phyloP scores from a whole-genome alignment of 92 coral and sea anemone species.

The Chrysogorgia sp. region DNA sequence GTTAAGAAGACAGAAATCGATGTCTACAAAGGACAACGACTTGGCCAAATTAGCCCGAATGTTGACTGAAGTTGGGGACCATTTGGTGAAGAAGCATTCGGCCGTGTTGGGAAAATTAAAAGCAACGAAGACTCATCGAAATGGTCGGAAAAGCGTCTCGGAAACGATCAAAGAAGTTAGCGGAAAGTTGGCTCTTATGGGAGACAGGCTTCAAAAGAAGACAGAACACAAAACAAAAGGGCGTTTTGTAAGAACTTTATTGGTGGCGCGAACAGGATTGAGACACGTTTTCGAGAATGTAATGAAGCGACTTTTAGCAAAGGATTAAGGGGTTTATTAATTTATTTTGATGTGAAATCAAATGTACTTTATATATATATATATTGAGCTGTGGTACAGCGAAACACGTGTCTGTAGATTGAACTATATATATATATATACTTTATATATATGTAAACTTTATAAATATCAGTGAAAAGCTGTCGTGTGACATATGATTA shows the following conservation, averaged over 20 bases:
- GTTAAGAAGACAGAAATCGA: not conserved
- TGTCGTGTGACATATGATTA: too few relatives aligned
- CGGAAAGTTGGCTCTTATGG: not conserved
- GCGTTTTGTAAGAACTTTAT: not conserved
- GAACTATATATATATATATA: too few relatives aligned
- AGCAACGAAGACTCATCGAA: not conserved
- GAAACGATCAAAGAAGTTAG: not conserved
- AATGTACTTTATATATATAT: too few relatives aligned
- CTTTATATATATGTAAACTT: too few relatives aligned
- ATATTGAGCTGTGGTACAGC: too few relatives aligned
- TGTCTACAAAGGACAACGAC: slow-evolving; percentile 5
- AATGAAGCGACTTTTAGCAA: not conserved
- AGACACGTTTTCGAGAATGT: not conserved
- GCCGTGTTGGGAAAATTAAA: slow-evolving; percentile 19
- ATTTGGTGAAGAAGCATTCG: slow-evolving; percentile 20
- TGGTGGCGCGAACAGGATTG: not conserved
- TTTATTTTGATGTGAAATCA: too few relatives aligned
- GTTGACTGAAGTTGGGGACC: slow-evolving; percentile 22
- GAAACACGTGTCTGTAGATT: too few relatives aligned
- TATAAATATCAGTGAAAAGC: too few relatives aligned
- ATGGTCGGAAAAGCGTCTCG: not conserved
- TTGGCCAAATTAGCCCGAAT: slow-evolving; percentile 4
- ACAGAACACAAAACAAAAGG: not conserved
- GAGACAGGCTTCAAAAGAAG: not conserved
- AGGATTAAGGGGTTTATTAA: not conserved